Evolutionary conservation across 2,888 invertebrate genomes (phyloP), one percentile per base, ranked within the genome.

Genomic region (Achlya flavicornis): DNA sequence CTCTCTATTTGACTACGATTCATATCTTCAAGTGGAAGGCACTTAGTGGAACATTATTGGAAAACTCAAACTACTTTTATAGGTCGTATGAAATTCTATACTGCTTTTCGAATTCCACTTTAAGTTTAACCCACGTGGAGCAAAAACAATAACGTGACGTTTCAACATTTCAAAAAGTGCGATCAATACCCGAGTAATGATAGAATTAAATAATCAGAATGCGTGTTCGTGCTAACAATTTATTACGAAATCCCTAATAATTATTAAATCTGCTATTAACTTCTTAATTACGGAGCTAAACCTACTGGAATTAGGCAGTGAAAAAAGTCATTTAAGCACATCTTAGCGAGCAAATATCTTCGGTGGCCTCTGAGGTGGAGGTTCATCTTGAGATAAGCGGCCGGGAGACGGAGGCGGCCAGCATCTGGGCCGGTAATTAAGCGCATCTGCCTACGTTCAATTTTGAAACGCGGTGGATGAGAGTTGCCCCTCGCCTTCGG

Each of bases 381-480:
- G 90, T 91, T 90, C 89, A 89, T 91, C 91, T 89, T 82, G 79
- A 90, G 90, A 91, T 88, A 87, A 89, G 83, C 86, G 84, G 76
- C 75, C 76, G 71, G 75, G 77, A 75, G 78, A 74, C 74, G 79
- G 81, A 81, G 78, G 81, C 78, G 84, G 85, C 85, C 82, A 88
- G 87, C 93, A 93, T 87, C 93, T 93, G 93, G 87, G 71, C 72
- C 80, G 87, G 93, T 92, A 93, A 93, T 93, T 93, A 93, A 93
- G 93, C 87, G 88, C 93, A 93, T 93, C 93, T 93, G 93, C 92
- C 92, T 92, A 90, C 92, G 87, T 90, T 92, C 92, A 93, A 93
- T 93, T 93, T 93, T 92, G 93, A 90, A 92, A 85, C 90, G 88
- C 87, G 86, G 88, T 85, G 87, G 93, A 90, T 90, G 91, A 90